These are phyloP conservation scores for Perca fluviatilis DNA, from an alignment of 2,113 vertebrate genomes.

Conservation along the genomic window DNA sequence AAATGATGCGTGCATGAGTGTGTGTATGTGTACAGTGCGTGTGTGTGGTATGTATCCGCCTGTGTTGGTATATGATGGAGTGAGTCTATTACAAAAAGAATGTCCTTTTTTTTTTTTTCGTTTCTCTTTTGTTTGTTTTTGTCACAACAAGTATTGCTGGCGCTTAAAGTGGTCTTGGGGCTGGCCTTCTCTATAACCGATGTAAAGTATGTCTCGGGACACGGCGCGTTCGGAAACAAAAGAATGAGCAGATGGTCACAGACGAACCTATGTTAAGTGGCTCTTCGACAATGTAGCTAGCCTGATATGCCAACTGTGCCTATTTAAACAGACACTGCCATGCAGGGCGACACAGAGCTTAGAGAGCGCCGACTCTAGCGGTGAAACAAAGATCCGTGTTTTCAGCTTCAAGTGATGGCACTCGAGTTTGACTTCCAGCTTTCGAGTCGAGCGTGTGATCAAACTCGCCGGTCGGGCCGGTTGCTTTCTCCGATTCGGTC, in stretches of 20 bases:
- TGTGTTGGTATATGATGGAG: conserved; percentile 63
- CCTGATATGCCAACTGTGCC: conserved; percentile 87
- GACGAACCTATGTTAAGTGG: conserved; percentile 78
- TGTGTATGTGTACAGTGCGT: conserved; percentile 65
- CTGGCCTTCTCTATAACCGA: conserved; percentile 65
- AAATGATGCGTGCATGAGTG: conserved; percentile 70
- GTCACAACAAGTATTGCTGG: conserved; percentile 63
- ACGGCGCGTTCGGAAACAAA: conserved; percentile 56
- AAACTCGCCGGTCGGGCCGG: conserved; percentile 58
- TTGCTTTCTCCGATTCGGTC: conserved; percentile 66
- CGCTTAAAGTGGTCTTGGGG: conserved; percentile 71
- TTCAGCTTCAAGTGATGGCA: conserved; percentile 39
- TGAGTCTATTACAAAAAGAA: conserved; percentile 76
- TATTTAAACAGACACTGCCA: conserved; percentile 83
- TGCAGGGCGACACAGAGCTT: conserved; percentile 71
- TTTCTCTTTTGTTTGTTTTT: conserved; percentile 64
- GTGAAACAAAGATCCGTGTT: conserved; percentile 53
- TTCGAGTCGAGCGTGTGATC: conserved; percentile 35
- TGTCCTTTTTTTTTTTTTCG: conserved; percentile 68
- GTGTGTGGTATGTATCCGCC: conserved; percentile 53
- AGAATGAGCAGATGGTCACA: conserved; percentile 62
- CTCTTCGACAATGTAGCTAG: conserved; percentile 84
- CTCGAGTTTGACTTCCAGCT: conserved; percentile 45
- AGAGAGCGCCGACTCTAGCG: conserved; percentile 65
- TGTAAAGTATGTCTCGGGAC: conserved; percentile 66